Conservation (phyloP, 2,797 vertebrate species). For the Clarias platycephalus region DNA sequence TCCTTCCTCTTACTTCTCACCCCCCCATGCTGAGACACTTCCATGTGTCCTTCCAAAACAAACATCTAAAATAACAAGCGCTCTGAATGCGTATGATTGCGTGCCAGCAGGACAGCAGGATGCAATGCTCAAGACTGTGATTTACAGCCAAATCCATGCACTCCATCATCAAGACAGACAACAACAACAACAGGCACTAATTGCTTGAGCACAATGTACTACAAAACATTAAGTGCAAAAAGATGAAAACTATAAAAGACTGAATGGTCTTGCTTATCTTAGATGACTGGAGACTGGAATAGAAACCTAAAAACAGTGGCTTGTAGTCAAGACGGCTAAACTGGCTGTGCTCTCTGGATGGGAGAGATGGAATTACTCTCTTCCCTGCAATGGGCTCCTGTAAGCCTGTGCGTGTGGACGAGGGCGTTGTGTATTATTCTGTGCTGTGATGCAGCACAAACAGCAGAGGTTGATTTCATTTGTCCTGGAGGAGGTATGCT, state of each 20-base stretch:
- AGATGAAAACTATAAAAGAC: neutral
- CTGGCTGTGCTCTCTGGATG: neutral
- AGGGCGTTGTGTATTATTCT: neutral
- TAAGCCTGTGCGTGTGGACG: neutral
- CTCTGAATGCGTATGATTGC: conserved; percentile 66
- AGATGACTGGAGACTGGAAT: neutral
- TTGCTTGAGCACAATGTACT: neutral
- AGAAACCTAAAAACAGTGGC: neutral
- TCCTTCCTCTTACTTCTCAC: conserved; percentile 13
- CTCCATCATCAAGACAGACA: conserved; percentile 40
- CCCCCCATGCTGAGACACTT: conserved; percentile 56
- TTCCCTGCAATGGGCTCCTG: neutral
- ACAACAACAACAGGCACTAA: conserved; percentile 1
- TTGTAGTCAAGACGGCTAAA: neutral
- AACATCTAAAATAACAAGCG: conserved; percentile 72
- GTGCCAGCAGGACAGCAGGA: conserved; percentile 64
- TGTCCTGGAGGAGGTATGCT: neutral
- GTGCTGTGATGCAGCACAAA: neutral
- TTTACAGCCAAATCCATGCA: conserved; percentile 58
- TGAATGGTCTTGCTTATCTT: neutral
- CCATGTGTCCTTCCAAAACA: conserved; percentile 70
- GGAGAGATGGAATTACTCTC: neutral
- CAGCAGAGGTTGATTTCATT: neutral
- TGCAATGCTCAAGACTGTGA: conserved; percentile 57
- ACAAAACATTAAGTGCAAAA: conserved; percentile 11